These are phyloP conservation scores for Plutella xylostella DNA, from an alignment of 2,888 invertebrate genomes.

Conservation along the genomic window DNA sequence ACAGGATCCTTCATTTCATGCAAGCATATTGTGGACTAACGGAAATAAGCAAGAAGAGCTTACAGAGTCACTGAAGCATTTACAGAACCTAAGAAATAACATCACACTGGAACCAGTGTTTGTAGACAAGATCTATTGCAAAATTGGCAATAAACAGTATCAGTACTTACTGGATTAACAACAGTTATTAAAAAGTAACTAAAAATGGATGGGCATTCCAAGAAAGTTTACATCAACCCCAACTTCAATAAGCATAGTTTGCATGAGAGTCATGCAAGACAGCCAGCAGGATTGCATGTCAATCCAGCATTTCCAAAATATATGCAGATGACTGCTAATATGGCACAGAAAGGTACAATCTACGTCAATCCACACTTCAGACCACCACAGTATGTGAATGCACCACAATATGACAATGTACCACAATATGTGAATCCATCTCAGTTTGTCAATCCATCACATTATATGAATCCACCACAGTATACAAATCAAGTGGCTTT, in stretches of 20 bases:
- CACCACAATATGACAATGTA: background rate
- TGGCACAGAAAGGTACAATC: constrained; percentile 32
- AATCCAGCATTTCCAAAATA: constrained; percentile 42
- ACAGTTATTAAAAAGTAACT: background rate
- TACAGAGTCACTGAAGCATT: constrained; percentile 26
- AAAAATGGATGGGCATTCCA: constrained; percentile 15
- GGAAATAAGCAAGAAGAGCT: constrained; percentile 73
- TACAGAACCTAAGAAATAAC: constrained; percentile 59
- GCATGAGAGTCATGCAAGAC: no score
- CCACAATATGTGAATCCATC: no score
- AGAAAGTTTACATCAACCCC: constrained; percentile 53
- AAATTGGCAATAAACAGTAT: constrained; percentile 81
- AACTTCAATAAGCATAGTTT: constrained; percentile 35
- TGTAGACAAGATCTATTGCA: constrained; percentile 73
- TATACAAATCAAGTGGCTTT: no score
- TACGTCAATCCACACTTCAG: constrained; percentile 64
- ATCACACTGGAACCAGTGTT: constrained; percentile 48
- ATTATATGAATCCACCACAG: no score
- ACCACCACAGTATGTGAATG: constrained; percentile 11
- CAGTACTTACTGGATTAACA: constrained; percentile 60
- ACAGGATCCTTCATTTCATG: constrained; percentile 86
- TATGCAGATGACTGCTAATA: background rate
- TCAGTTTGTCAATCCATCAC: no score
- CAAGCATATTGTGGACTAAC: constrained; percentile 84
- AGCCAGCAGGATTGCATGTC: constrained; percentile 29